These are phyloP conservation scores for Chloromyia formosa DNA, from an alignment of 2,888 invertebrate species.

Conservation along the genomic window DNA sequence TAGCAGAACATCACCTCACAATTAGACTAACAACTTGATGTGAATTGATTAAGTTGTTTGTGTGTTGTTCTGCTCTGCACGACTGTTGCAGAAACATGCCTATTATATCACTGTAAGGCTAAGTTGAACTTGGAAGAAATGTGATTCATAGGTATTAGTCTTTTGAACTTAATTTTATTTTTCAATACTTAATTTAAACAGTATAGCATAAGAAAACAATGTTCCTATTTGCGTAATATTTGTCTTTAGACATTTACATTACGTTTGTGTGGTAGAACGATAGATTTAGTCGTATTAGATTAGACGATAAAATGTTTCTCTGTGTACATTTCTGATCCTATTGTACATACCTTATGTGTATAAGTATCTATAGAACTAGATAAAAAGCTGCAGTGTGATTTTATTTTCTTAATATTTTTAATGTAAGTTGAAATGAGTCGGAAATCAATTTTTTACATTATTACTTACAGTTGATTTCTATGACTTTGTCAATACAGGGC, in stretches of 20 bases:
- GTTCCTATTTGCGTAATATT: conserved; percentile 11
- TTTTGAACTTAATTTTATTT: conserved; percentile 6
- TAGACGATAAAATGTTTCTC: not conserved
- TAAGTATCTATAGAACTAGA: no score
- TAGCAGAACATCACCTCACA: no score
- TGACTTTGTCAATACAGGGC: not conserved
- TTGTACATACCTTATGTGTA: not conserved
- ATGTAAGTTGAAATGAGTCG: not conserved
- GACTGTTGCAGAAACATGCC: no score
- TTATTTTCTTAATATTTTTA: not conserved
- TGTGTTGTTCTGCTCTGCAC: no score
- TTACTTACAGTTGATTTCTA: not conserved
- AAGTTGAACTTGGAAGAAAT: conserved; percentile 15
- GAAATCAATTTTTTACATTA: not conserved
- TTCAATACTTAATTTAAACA: conserved; percentile 6
- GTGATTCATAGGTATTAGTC: conserved; percentile 40
- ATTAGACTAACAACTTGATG: no score
- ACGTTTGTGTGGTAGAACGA: not conserved
- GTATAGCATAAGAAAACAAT: conserved; percentile 25
- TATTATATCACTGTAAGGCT: not conserved
- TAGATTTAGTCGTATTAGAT: not conserved
- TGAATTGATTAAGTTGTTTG: no score
- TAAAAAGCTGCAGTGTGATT: not conserved
- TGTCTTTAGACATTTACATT: not conserved
- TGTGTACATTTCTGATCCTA: not conserved